Base-by-base conservation (phyloP, 2,797 vertebrate species). In the Chaenodraco wilsoni region DNA sequence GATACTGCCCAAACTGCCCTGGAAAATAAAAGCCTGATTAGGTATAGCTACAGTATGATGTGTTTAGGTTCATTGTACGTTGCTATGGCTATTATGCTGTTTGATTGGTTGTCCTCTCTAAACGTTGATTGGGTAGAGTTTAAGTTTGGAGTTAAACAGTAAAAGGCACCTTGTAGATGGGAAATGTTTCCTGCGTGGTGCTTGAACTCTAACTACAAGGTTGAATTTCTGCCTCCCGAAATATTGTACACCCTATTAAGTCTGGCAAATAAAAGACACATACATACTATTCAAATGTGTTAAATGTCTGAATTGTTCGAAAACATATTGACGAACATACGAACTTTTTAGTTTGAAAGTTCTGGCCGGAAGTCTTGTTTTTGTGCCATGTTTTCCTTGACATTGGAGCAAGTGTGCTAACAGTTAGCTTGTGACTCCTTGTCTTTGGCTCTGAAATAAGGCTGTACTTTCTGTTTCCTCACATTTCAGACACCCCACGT, bases 391-490 rank as follows among this genome's bases (percentile, higher is more conserved):
- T 46, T 0, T 0, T 0, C 5, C 49, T 78, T 82, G 41, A 69
- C 60, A 21, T 46, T 74, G 70, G 50, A 27, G 44, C 72, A 80
- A 40, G 56, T 16, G 66, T 50, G 76, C 84, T 87, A 87, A 70
- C 5, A 10, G 64, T 56, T 74, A 78, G 73, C 66, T 80, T 15
- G 21, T 45, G 3, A 19, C 50, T 21, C 27, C 21, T 14, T 72
- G 0, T 57, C 3, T 50, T 60, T 40, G 1, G 9, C 23, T 46
- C 1, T 66, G 3, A 69, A 60, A 40, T 15, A 8, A 43, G 1
- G 15, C 3, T 59, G 62, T 65, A 19, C 0, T 48, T 33, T 1
- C 7, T 50, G n/a, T 63, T 57, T 55, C 31, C 2, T 11, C n/a
- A 33, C 45, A 17, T 59, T 56, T 61, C 12, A 54, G 1, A 43